Evolutionary conservation across 2,888 invertebrate species (phyloP), one percentile per base, ranked within the genome.

Genomic region (Colostygia pectinataria): DNA sequence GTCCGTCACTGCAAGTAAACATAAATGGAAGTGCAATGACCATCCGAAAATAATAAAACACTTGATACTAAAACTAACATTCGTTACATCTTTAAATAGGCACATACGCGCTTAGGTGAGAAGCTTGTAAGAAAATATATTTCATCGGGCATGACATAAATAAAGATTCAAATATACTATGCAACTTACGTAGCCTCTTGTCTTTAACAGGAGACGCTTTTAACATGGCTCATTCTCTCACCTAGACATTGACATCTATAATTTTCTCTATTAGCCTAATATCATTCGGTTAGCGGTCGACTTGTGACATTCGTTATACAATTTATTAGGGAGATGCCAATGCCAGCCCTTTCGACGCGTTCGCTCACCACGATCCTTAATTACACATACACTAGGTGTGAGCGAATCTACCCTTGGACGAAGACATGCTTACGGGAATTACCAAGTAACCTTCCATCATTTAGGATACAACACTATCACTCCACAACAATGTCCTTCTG

Each of bases 391-490:
- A 69, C 71, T 74, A 72, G 68, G 70, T 71, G 74, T 69, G 75
- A 76, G 77, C 78, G 43, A 47, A 24, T 41, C 64, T 62, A 65
- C 61, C 52, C 71, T 61, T 71, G 79, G 77, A 74, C 73, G 77
- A 43, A 45, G 68, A 71, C 70, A 55, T 68, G 68, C 76, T 73
- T 74, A 75, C 86, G 88, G 89, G 88, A 87, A 82, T 75, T 77
- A 74, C 82, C 77, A 63, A 76, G 62, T 68, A 77, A 71, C 83
- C 88, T 89, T 89, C 90, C 89, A 86, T 80, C 76, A 74, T 75
- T 83, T 77, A 83, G 90, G 90, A 90, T 89, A 90, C 90, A 90
- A 89, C 90, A 89, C 90, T 86, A 78, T 75, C 90, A 86, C 82
- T 81, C 88, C 90, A 86, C 73, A 81, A 75, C 80, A 80, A 77